These are phyloP conservation scores for Notolabrus celidotus DNA, from an alignment of 2,797 vertebrate genomes.

Conservation along the genomic window DNA sequence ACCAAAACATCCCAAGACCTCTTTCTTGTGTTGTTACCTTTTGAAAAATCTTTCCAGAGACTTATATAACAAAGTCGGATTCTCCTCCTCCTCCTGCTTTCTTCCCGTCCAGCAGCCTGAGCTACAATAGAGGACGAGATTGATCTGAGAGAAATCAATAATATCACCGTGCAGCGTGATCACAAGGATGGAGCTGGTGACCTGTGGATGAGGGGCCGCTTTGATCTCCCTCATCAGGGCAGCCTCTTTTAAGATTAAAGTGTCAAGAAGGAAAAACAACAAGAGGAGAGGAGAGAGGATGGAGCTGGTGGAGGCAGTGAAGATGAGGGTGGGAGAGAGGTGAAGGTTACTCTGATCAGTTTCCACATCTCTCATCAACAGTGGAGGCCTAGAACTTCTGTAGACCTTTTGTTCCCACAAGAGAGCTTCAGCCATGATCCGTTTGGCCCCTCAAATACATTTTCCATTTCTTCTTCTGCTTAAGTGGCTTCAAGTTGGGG, in stretches of 20 bases:
- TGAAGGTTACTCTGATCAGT: slow-evolving; percentile 59
- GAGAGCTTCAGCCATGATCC: background rate
- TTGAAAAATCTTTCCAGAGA: slow-evolving; percentile 45
- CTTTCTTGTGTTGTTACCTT: slow-evolving; percentile 48
- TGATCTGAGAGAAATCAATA: slow-evolving; percentile 75
- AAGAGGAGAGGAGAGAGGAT: slow-evolving; percentile 28
- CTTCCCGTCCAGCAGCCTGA: slow-evolving; percentile 50
- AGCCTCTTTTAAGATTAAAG: slow-evolving; percentile 76
- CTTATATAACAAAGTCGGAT: slow-evolving; percentile 65
- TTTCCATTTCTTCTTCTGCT: background rate
- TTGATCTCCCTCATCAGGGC: slow-evolving; percentile 77
- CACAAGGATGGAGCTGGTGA: slow-evolving; percentile 71
- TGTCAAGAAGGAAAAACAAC: slow-evolving; percentile 60
- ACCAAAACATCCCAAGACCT: slow-evolving; percentile 22
- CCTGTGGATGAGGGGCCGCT: slow-evolving; percentile 62
- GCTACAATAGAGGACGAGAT: slow-evolving; percentile 54
- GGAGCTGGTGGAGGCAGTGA: slow-evolving; percentile 17
- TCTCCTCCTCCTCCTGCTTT: slow-evolving; percentile 54
- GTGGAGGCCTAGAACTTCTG: slow-evolving; percentile 19
- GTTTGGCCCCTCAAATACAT: background rate
- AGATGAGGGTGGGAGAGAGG: slow-evolving; percentile 50
- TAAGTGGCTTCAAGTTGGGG: background rate
- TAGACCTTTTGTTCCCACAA: slow-evolving; percentile 5
- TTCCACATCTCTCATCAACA: slow-evolving; percentile 21
- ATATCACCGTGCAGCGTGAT: slow-evolving; percentile 59